Conservation (phyloP, 2,113 vertebrate genomes). For the Gymnobelideus leadbeateri region DNA sequence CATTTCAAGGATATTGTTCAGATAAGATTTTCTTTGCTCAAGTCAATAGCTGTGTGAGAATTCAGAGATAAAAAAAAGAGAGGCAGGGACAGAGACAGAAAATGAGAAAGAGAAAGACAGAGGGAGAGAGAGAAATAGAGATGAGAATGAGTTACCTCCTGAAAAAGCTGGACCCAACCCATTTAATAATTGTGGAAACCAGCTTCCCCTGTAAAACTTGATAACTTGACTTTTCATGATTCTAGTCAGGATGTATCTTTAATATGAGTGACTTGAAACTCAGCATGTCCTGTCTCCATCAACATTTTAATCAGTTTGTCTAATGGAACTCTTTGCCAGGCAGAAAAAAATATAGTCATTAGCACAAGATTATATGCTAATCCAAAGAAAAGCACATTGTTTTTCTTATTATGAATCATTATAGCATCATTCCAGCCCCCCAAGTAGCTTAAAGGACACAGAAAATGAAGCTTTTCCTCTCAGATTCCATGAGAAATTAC, state of each 20-base stretch:
- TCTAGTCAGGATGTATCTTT: not conserved
- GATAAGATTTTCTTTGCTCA: not conserved
- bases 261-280: not conserved
- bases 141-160: not conserved
- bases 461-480: conserved; percentile 52
- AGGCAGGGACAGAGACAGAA: too few species aligned
- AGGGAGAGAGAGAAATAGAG: not conserved
- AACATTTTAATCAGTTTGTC: not conserved
- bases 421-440: not conserved
- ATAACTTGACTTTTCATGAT: not conserved
- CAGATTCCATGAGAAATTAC: conserved; percentile 60
- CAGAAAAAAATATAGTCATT: conserved; percentile 1
- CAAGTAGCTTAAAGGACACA: conserved; percentile 7
- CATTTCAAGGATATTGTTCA: not conserved
- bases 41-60: not conserved
- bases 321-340: conserved; percentile 12
- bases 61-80: not conserved
- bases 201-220: not conserved
- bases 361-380: not conserved
- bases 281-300: not conserved
- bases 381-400: not conserved
- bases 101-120: not conserved
- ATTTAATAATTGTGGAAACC: not conserved
- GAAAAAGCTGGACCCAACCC: conserved; percentile 5
- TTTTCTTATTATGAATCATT: not conserved